Percentiles rank a stretch among this genome's conserved stretches.
phyloP scores from a whole-genome alignment of 2,113 vertebrate genomes.

The Prolemur simus region DNA sequence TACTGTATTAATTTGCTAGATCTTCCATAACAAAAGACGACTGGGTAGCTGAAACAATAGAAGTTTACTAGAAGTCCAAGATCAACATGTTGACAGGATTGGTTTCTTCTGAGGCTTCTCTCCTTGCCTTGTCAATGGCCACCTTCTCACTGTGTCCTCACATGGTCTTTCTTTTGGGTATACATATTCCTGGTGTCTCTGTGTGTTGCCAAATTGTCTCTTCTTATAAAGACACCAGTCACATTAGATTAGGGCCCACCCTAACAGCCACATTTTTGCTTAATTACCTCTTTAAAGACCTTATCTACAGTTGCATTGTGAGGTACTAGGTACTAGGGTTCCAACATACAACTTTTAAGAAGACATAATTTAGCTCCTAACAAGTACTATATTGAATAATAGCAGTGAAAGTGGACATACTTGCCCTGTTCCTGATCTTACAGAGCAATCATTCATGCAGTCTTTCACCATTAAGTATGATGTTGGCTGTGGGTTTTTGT shows the following conservation, averaged over 20 bases:
- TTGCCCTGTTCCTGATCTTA: not conserved
- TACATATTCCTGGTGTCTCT: not conserved
- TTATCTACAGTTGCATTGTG: not conserved
- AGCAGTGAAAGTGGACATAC: not conserved
- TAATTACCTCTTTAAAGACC: not conserved
- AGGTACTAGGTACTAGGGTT: not conserved
- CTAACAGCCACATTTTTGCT: not conserved
- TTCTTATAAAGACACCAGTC: not conserved
- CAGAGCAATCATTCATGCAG: too few species aligned
- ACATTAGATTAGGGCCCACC: not conserved
- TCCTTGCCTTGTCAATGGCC: not conserved
- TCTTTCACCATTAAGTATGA: not conserved
- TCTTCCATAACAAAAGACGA: not conserved
- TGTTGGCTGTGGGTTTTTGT: not conserved
- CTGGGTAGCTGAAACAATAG: not conserved
- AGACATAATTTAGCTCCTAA: not conserved
- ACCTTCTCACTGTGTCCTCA: not conserved
- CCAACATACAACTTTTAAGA: not conserved
- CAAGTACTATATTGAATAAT: not conserved
- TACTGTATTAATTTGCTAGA: not conserved
- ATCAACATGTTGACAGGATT: not conserved
- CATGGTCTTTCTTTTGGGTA: not conserved
- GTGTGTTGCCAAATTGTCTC: not conserved
- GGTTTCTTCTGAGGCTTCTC: not conserved
- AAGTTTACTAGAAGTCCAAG: not conserved